Conservation (phyloP, 2,797 vertebrate genomes). For the Gymnocypris eckloni region DNA sequence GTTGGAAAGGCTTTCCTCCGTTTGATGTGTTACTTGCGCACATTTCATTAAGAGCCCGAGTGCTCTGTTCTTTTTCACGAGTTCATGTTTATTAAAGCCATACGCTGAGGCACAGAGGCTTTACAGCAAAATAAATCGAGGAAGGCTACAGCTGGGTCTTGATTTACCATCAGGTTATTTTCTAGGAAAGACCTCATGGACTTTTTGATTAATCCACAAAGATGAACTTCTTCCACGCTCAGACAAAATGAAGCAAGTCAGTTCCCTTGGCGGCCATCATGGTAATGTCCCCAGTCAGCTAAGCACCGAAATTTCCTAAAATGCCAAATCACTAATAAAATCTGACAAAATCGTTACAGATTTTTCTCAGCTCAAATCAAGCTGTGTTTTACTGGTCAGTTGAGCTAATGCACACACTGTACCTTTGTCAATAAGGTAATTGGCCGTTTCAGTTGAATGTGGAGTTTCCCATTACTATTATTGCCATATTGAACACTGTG, state of each 20-base stretch:
- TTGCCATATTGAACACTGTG: not conserved
- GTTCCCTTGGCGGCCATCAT: slow-evolving; percentile 2
- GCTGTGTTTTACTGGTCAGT: not conserved
- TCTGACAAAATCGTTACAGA: not conserved
- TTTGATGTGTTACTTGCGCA: slow-evolving; percentile 43
- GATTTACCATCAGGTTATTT: slow-evolving; percentile 38
- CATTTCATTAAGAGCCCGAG: slow-evolving; percentile 44
- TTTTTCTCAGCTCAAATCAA: not conserved
- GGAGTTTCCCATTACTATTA: not conserved
- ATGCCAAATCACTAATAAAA: not conserved
- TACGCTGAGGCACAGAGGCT: slow-evolving; percentile 32
- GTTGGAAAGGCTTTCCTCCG: slow-evolving; percentile 24
- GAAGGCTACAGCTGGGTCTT: slow-evolving; percentile 28
- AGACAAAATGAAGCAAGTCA: not conserved
- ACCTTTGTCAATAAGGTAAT: not conserved
- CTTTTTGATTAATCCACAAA: slow-evolving; percentile 25
- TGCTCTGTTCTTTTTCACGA: slow-evolving; percentile 37
- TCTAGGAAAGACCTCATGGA: slow-evolving; percentile 32
- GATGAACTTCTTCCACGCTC: slow-evolving; percentile 14
- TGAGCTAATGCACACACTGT: not conserved
- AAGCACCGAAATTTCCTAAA: not conserved
- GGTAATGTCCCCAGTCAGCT: not conserved
- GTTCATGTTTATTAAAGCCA: slow-evolving; percentile 47
- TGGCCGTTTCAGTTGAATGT: not conserved
- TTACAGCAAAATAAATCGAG: slow-evolving; percentile 8